These are phyloP conservation scores for Nasonia longicornis DNA, from an alignment of 1,140 invertebrate species.

Conservation along the genomic window DNA sequence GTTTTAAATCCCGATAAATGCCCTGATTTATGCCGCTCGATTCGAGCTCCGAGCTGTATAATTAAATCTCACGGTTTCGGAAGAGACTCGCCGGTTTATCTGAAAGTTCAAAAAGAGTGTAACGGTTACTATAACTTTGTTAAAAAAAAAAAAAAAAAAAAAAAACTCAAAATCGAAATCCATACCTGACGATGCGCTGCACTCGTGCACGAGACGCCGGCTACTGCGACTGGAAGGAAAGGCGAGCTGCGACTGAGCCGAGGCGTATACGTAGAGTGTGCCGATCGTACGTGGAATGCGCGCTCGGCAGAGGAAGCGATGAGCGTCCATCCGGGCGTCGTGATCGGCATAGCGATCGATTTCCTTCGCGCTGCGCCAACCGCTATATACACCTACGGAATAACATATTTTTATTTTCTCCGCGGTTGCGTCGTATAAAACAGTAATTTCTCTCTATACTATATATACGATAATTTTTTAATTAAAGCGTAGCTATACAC, in stretches of 20 bases:
- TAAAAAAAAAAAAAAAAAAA: neutral
- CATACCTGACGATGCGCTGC: constrained; percentile 30
- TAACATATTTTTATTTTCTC: neutral
- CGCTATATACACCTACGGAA: neutral
- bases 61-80: neutral
- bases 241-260: constrained; percentile 53
- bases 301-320: constrained; percentile 60
- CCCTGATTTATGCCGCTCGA: constrained; percentile 23
- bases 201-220: constrained; percentile 41
- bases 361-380: constrained; percentile 51
- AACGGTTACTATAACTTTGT: neutral
- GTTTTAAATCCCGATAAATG: constrained; percentile 24
- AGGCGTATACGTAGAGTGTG: constrained; percentile 54
- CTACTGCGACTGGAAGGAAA: constrained; percentile 59
- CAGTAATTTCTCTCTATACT: neutral
- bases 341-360: constrained; percentile 66
- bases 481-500: neutral
- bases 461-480: no score
- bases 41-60: neutral
- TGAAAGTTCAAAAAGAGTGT: neutral
- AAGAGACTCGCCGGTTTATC: neutral
- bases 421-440: neutral
- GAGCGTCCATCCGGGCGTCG: constrained; percentile 60
- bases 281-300: constrained; percentile 58
- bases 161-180: no score